Evolutionary conservation across 2,888 invertebrate genomes (phyloP), one percentile per base, ranked within the genome.

Genomic region (Hedychridium roseum): DNA sequence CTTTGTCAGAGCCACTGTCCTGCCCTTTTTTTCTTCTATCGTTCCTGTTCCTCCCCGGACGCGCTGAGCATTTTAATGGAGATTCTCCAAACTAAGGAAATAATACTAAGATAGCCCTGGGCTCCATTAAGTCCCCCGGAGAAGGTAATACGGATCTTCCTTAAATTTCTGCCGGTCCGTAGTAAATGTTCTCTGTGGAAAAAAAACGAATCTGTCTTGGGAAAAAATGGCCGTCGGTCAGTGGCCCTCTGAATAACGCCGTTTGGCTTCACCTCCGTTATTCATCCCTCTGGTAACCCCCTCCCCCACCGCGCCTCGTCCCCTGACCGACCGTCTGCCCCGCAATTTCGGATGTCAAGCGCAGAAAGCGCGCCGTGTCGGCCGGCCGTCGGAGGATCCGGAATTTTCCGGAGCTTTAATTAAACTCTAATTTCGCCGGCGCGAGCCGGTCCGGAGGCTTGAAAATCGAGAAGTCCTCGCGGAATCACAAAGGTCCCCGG

Each of bases 351-450:
- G 44, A 63, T 46, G 63, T 63, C 63, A 63, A 55, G 44, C 43
- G 54, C 63, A 63, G 63, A 43, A 55, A 51, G 44, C 46, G 43
- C 34, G 34, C 35, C 41, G 59, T 59, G 55, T 57, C 48, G 50
- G 20, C 54, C 49, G 32, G 4, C 46, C 17, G 36, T n/a, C n/a
- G n/a, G n/a, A n/a, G n/a, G n/a, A n/a, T n/a, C 39, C 45, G 55
- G 52, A 55, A 60, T 55, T 64, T 56, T 60, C 54, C 38, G 15
- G 42, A n/a, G 54, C 52, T 64, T 64, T 64, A 64, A 64, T 64
- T 64, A 64, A 64, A 64, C 64, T 64, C 58, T 64, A 54, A 64
- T 54, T 60, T 51, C 46, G 27, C 44, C 47, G 43, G 42, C 53
- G 54, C 36, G 38, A 26, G 36, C 28, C 12, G 23, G 9, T 5